phyloP scores from a whole-genome alignment of 2,888 invertebrate species.

The Tachina grossa region DNA sequence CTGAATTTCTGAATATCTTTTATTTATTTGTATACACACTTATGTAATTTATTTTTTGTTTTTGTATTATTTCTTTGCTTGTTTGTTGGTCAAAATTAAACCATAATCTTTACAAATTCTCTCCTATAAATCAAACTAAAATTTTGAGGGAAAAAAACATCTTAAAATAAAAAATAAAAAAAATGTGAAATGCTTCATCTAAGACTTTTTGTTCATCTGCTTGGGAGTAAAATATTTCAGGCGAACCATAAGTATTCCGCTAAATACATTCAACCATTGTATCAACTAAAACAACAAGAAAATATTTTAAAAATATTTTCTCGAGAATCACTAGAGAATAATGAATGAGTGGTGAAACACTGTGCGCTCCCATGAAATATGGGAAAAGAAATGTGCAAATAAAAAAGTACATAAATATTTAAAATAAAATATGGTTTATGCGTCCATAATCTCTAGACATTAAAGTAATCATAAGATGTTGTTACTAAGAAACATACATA shows the following conservation, averaged over 20 bases:
- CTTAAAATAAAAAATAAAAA: not conserved
- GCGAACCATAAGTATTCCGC: constrained; percentile 69
- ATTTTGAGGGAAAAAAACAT: not conserved
- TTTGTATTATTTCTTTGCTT: constrained; percentile 11
- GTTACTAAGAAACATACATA: constrained; percentile 22
- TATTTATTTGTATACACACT: too few species aligned
- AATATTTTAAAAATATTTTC: constrained; percentile 6
- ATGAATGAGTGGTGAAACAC: constrained; percentile 24
- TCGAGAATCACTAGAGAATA: constrained; percentile 56
- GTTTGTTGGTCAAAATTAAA: constrained; percentile 54
- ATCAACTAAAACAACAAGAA: constrained; percentile 37
- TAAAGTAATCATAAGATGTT: constrained; percentile 62
- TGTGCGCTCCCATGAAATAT: not conserved
- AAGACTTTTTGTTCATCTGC: constrained; percentile 42
- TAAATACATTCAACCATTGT: constrained; percentile 58
- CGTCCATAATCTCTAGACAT: constrained; percentile 62
- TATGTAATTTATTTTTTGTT: not conserved
- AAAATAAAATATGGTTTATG: constrained; percentile 52
- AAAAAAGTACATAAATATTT: constrained; percentile 37
- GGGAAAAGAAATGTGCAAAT: not conserved
- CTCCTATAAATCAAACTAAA: constrained; percentile 63
- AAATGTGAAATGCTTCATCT: constrained; percentile 29
- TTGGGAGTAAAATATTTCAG: constrained; percentile 61
- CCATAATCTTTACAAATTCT: constrained; percentile 69
- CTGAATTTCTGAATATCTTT: too few species aligned